Evolutionary conservation across 1,140 invertebrate genomes (phyloP), one percentile per base, ranked within the genome.

Genomic region (Nomia melanderi): DNA sequence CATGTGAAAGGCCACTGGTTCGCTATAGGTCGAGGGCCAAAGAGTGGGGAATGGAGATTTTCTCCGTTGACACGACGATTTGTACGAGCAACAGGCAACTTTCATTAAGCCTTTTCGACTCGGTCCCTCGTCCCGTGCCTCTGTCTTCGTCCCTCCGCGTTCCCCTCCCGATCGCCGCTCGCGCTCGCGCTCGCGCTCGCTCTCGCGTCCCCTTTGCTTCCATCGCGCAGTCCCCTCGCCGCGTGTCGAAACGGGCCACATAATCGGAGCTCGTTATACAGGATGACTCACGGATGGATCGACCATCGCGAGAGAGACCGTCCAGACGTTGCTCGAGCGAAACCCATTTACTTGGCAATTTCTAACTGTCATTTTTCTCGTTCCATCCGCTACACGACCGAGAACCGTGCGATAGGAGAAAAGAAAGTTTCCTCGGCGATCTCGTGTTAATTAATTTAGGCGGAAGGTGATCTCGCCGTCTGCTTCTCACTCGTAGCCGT

Each of bases 21-120:
- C 29, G 31, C n/a, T 65, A 72, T 76, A 77, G 74, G 67, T 44
- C 29, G 69, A n/a, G n/a, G 11, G 7, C 41, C 60, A 53, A 53
- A 57, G 53, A 72, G 41, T 8, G 60, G 47, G 66, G 33, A 54
- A 74, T 70, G 64, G 76, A 82, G 80, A 82, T 82, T 82, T 82
- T 82, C 76, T 83, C 80, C 59, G 82, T 84, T 76, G 78, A 85
- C 85, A 77, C 69, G 81, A 81, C 84, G 79, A 88, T 88, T 88
- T 87, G 84, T 81, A 81, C 84, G 82, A 88, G 88, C 88, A 89
- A 89, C 88, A 89, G 88, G 88, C 88, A 89, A 88, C 87, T 89
- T 88, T 88, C 87, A 89, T 89, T 87, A 89, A 88, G 86, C 87
- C 87, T 88, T 87, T 89, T 89, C 82, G 77, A 87, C 80, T 81